Conservation (phyloP, 2,797 vertebrate species). For the Phataginus tetradactyla region DNA sequence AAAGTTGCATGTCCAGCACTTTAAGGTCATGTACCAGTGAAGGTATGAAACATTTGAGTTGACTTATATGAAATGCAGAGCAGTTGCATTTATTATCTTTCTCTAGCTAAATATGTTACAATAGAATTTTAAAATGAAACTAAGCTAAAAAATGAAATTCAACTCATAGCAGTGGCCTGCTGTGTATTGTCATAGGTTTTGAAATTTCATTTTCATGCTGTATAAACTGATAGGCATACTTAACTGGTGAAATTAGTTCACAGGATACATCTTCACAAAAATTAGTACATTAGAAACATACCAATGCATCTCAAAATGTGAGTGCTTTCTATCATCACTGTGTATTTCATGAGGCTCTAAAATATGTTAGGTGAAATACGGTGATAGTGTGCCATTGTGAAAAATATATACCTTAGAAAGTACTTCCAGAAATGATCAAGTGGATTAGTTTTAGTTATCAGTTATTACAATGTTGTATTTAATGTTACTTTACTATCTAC, state of each 20-base stretch:
- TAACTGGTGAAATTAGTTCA: neutral
- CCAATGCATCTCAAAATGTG: neutral
- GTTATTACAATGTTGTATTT: neutral
- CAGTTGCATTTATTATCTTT: slow-evolving; percentile 25
- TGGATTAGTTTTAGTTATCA: neutral
- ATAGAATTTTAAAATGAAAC: slow-evolving; percentile 59
- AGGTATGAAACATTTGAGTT: neutral
- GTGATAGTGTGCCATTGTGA: neutral
- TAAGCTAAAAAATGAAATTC: slow-evolving; percentile 42
- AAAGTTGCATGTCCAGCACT: neutral
- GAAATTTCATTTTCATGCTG: neutral
- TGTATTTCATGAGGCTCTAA: neutral
- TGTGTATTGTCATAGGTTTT: neutral
- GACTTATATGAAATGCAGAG: slow-evolving; percentile 4
- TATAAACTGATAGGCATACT: neutral
- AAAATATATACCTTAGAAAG: neutral
- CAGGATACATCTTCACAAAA: neutral
- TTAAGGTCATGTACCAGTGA: neutral
- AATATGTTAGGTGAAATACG: fast-evolving
- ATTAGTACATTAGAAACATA: neutral
- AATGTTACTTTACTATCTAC: neutral
- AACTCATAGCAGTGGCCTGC: neutral
- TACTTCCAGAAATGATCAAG: neutral
- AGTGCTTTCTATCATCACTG: neutral
- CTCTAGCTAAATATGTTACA: slow-evolving; percentile 4